Base-by-base conservation (phyloP, 2,113 vertebrate species). In the Australoheros scitulus region DNA sequence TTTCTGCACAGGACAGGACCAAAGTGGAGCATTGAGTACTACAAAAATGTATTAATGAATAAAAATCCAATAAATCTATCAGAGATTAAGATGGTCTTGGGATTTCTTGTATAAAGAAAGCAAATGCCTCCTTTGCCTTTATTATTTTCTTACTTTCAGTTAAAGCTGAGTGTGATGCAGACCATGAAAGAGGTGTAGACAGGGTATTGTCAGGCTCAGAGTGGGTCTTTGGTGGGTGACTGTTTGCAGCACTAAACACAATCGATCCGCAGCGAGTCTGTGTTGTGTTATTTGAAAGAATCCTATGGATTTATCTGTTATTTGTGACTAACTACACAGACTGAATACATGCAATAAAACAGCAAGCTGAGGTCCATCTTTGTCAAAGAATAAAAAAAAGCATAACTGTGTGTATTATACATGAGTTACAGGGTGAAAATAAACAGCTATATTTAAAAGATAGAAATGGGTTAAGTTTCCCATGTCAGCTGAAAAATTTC, bases 101-200 rank as follows among this genome's bases (percentile, higher is more conserved):
- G 58, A 75, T 57, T 58, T 82, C 38, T 57, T 81, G 70, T 74
- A 52, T 82, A 55, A 14, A 52, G 82, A 80, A 75, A 24, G 50
- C 2, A 72, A 72, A 20, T 72, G 6, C 20, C 50, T 72, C 1
- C 13, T 34, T 72, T 72, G 17, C 4, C 41, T 72, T 34, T 47
- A 13, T 29, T n/a, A 26, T 55, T 26, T 72, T 32, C 24, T 72
- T 72, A 52, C 18, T 72, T 72, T 32, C 17, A 14, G 47, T 52
- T 52, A 20, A 72, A 11, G 17, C 29, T 72, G 65, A 32, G 47
- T 17, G 11, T 32, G 47, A 72, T 55, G 32, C 47, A 52, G 68
- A 55, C 2, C 2, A 41, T 14, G 7, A 64, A 61, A 61, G 29
- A 61, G 26, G 17, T 32, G 59, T 8, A 61, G 2, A 38, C 34